Conservation (phyloP, 2,888 invertebrate species). For the Iselma pallidipennis region DNA sequence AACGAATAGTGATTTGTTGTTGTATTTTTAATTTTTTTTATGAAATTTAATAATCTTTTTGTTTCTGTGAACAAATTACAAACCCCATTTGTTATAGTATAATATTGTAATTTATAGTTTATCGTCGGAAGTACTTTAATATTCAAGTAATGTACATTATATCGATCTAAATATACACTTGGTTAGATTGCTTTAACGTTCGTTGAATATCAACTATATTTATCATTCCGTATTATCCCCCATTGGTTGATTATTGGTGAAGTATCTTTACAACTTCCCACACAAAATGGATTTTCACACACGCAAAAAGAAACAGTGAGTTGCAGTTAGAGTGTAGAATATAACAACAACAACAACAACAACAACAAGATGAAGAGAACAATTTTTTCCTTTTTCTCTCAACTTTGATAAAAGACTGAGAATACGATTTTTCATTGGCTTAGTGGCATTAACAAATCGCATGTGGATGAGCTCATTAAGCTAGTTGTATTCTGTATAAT, state of each 20-base stretch:
- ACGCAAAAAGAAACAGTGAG: background rate
- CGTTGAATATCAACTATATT: background rate
- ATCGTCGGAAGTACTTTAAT: background rate
- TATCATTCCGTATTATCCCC: background rate
- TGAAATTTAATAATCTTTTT: no score
- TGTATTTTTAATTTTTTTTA: background rate
- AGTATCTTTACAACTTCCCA: background rate
- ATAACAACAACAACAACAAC: no score
- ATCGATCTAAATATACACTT: background rate
- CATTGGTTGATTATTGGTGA: background rate
- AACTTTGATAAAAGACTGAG: background rate
- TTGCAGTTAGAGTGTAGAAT: no score
- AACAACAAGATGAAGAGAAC: no score
- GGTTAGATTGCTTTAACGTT: background rate
- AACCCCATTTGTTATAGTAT: background rate
- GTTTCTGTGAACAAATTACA: no score
- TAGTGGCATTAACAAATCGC: background rate
- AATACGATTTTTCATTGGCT: background rate
- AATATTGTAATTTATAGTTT: background rate
- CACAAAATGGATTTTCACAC: background rate
- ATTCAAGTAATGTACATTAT: background rate
- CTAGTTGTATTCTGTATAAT: background rate
- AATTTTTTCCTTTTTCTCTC: no score
- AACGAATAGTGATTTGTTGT: background rate
- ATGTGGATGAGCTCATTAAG: background rate